Percentiles rank a stretch among this genome's conserved stretches.
phyloP scores from a whole-genome alignment of 2,113 vertebrate genomes.

The Myrmophylax atrothorax region DNA sequence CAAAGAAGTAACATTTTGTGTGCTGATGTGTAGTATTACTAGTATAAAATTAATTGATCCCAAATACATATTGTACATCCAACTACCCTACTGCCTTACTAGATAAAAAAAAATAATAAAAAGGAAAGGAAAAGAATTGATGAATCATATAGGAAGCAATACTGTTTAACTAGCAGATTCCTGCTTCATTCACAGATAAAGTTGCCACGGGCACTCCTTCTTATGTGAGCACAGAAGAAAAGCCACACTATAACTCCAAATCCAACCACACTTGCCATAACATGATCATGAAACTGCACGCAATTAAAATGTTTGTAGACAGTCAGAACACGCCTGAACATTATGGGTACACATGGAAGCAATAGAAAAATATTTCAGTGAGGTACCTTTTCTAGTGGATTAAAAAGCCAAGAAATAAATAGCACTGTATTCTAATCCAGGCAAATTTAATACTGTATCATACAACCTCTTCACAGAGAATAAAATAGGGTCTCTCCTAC shows the following conservation, averaged over 20 bases:
- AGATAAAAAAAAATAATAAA: not conserved
- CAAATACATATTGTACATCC: not conserved
- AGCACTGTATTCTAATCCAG: not conserved
- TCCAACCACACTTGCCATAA: slow-evolving; percentile 64
- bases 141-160: slow-evolving; percentile 33
- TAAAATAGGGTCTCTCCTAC: not conserved
- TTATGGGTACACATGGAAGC: slow-evolving; percentile 31
- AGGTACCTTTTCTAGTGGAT: not conserved
- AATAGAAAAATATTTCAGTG: slow-evolving; percentile 32
- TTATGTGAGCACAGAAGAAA: not conserved
- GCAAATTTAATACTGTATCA: not conserved
- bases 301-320: slow-evolving; percentile 53
- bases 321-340: slow-evolving; percentile 56
- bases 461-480: not conserved
- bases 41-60: not conserved
- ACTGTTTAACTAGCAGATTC: slow-evolving; percentile 39
- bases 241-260: slow-evolving; percentile 27
- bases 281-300: slow-evolving; percentile 49
- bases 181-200: slow-evolving; percentile 27
- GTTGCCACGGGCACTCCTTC: slow-evolving; percentile 19
- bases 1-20: not conserved
- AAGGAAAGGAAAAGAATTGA: not conserved
- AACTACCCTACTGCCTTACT: not conserved
- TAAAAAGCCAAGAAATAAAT: not conserved
- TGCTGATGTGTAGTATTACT: not conserved